Conservation (phyloP, 2,113 vertebrate genomes). For the Semnopithecus entellus region DNA sequence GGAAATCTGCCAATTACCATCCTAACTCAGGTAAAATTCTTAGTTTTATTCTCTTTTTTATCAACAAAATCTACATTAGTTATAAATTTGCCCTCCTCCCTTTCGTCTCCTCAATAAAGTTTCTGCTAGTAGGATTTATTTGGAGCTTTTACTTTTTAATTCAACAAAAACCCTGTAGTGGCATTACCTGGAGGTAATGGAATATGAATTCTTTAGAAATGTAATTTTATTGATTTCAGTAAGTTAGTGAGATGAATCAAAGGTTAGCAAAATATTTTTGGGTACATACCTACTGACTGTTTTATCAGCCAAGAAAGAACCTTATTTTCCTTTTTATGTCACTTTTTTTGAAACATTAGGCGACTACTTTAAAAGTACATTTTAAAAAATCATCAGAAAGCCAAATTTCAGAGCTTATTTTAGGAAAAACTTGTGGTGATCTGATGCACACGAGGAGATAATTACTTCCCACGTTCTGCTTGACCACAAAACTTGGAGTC, state of each 20-base stretch:
- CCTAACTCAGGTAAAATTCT: slow-evolving; percentile 50
- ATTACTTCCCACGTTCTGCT: neutral
- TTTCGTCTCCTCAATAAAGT: neutral
- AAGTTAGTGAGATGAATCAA: neutral
- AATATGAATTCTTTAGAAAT: slow-evolving; percentile 27
- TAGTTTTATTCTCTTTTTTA: slow-evolving; percentile 62
- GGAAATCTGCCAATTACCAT: slow-evolving; percentile 66
- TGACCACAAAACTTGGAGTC: neutral
- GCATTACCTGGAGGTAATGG: neutral
- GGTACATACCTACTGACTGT: neutral
- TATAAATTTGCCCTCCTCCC: neutral
- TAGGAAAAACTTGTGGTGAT: neutral
- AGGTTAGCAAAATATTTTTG: slow-evolving; percentile 32
- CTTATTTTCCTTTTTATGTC: neutral
- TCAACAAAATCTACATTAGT: slow-evolving; percentile 10
- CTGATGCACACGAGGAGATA: neutral
- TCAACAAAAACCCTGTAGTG: neutral
- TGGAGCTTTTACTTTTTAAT: neutral
- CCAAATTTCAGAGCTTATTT: neutral
- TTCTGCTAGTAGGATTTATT: neutral
- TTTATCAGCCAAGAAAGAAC: neutral
- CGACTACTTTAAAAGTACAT: neutral
- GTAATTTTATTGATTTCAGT: neutral
- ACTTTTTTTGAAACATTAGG: neutral
- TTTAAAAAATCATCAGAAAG: neutral